These are phyloP conservation scores for Zapornia atra DNA, from an alignment of 2,113 vertebrate genomes.

Conservation along the genomic window DNA sequence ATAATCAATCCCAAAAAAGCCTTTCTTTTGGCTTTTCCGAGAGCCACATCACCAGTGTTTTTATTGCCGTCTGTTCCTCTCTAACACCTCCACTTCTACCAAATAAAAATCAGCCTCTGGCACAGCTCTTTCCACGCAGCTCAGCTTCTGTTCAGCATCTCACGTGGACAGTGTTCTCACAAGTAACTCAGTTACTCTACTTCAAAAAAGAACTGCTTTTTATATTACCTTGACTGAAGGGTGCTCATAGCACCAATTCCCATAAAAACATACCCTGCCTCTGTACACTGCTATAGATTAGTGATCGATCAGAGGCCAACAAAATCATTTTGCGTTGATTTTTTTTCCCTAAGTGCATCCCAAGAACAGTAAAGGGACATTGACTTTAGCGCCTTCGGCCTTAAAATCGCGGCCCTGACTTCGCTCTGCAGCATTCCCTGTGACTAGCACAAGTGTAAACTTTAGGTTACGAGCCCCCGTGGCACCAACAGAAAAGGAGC, in stretches of 20 bases:
- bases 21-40: background rate
- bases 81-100: slow-evolving; percentile 28
- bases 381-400: background rate
- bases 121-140: background rate
- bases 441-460: background rate
- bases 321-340: background rate
- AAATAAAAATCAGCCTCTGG: slow-evolving; percentile 50
- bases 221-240: background rate
- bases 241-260: background rate
- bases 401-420: background rate
- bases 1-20: background rate
- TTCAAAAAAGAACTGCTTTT: background rate
- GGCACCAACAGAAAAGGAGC: background rate
- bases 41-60: background rate
- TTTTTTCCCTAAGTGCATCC: background rate
- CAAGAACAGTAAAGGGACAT: background rate
- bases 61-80: slow-evolving; percentile 25
- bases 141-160: slow-evolving; percentile 4
- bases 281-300: background rate
- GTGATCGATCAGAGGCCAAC: background rate
- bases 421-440: background rate
- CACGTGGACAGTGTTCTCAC: background rate
- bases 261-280: background rate
- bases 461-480: background rate
- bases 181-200: background rate